A percentile compares a stretch with the other conserved stretches of the same genome.
These are phyloP conservation scores for Tupaia chinensis DNA, from an alignment of 2,113 vertebrate genomes.

Conservation along the genomic window DNA sequence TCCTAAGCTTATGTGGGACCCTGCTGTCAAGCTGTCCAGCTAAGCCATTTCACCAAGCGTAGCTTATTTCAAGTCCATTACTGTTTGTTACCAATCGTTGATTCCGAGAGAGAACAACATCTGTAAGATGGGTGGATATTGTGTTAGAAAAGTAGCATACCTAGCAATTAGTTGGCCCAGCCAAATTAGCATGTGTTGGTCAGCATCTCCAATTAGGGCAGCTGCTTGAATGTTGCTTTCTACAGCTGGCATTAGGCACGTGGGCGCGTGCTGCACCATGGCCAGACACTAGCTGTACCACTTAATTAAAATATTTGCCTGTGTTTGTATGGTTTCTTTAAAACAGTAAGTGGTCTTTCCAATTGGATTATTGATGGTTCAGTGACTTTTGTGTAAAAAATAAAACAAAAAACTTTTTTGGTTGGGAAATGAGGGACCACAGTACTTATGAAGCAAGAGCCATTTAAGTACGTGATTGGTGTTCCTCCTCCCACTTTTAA, in stretches of 20 bases:
- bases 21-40: conserved; percentile 35
- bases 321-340: conserved; percentile 67
- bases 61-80: conserved; percentile 57
- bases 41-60: conserved; percentile 37
- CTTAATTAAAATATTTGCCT: conserved; percentile 78
- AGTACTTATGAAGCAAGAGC: conserved; percentile 51
- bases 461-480: conserved; percentile 57
- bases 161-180: conserved; percentile 70
- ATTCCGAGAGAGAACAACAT: conserved; percentile 57
- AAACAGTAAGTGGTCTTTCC: conserved; percentile 72
- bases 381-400: conserved; percentile 61
- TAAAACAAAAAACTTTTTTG: neutral
- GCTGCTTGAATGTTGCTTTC: conserved; percentile 57
- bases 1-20: conserved; percentile 23
- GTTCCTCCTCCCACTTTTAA: conserved; percentile 57
- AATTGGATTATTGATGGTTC: conserved; percentile 75
- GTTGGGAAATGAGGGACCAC: conserved; percentile 46
- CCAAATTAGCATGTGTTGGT: conserved; percentile 74
- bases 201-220: conserved; percentile 74
- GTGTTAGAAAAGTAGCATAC: conserved; percentile 53
- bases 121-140: conserved; percentile 58
- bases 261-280: conserved; percentile 17
- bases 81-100: conserved; percentile 37
- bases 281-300: conserved; percentile 69
- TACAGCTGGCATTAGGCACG: conserved; percentile 69